Evolutionary conservation across 2,888 invertebrate species (phyloP), one percentile per base, ranked within the genome.

Genomic region (Buathra laborator): DNA sequence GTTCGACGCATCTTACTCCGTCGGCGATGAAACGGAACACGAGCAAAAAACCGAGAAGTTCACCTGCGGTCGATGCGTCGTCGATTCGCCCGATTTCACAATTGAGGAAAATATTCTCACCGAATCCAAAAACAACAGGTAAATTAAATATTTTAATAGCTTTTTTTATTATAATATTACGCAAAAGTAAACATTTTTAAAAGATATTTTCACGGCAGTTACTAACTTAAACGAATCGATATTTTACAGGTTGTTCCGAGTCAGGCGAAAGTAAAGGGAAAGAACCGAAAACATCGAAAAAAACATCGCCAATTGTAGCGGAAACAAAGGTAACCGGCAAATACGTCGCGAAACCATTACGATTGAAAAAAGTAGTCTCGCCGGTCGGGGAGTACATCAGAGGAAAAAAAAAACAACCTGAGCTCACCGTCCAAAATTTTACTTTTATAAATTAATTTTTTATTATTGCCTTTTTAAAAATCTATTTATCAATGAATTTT

Each of bases 301-400:
- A 3, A 12, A 7, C n/a, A 10, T 5, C 46, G 29, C 1, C 37
- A 5, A 59, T 4, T n/a, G 32, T 43, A 10, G 6, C 14, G 10
- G 10, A n/a, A 32, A 19, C 24, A 12, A 19, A 16, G 2, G 10
- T 32, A 5, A 32, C 12, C 51, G 16, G 3, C 32, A 37, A 32
- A 10, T n/a, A 32, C 29, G 24, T 6, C 14, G 29, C 59, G 59
- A 24, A 59, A 59, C 59, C 59, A 3, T 14, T 10, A 3, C 4
- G 1, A 5, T 76, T 53, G 16, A 79, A 79, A 51, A 74, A 88
- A 66, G 74, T 87, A 12, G 83, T 82, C 51, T 88, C 88, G 32
- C 88, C 88, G 24, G 86, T 88, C 59, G 83, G 83, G 19, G 87
- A 88, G 67, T 88, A 88, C 37, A 88, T 88, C 37, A 84, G 68